A percentile compares a stretch with the other conserved stretches of the same genome.
These are phyloP conservation scores for Lampris incognitus DNA, from an alignment of 2,113 vertebrate genomes.

Conservation along the genomic window DNA sequence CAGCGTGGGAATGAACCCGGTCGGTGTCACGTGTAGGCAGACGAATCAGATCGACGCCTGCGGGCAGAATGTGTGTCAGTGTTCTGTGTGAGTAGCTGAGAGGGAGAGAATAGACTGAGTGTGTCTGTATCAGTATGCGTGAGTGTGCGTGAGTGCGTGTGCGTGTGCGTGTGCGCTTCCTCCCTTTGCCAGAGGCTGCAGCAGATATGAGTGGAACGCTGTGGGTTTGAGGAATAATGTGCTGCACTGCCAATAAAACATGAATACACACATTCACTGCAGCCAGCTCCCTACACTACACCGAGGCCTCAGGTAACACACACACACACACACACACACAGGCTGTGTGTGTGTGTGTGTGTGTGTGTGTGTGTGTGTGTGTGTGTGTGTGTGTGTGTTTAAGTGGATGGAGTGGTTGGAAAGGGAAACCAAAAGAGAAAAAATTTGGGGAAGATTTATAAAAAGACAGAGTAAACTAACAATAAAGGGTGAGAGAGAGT, in stretches of 20 bases:
- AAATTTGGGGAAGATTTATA: background rate
- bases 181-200: constrained; percentile 65
- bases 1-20: too few species aligned
- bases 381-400: background rate
- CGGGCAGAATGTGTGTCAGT: constrained; percentile 6
- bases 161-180: constrained; percentile 26
- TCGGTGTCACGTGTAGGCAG: too few species aligned
- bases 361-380: too few species aligned
- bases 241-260: constrained; percentile 80
- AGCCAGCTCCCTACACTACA: constrained; percentile 63
- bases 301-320: constrained; percentile 53
- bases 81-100: background rate
- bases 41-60: background rate
- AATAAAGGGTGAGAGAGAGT: too few species aligned
- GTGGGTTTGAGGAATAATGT: constrained; percentile 79
- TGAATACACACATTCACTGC: constrained; percentile 83
- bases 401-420: constrained; percentile 6
- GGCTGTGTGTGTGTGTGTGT: background rate
- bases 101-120: too few species aligned
- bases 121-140: background rate
- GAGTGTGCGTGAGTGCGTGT: background rate
- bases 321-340: constrained; percentile 12
- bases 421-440: constrained; percentile 20
- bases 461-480: too few species aligned
- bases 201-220: constrained; percentile 81